Evolutionary conservation across 2,113 vertebrate species (phyloP), one percentile per base, ranked within the genome.

Genomic region (Psittacula cyanocephala): DNA sequence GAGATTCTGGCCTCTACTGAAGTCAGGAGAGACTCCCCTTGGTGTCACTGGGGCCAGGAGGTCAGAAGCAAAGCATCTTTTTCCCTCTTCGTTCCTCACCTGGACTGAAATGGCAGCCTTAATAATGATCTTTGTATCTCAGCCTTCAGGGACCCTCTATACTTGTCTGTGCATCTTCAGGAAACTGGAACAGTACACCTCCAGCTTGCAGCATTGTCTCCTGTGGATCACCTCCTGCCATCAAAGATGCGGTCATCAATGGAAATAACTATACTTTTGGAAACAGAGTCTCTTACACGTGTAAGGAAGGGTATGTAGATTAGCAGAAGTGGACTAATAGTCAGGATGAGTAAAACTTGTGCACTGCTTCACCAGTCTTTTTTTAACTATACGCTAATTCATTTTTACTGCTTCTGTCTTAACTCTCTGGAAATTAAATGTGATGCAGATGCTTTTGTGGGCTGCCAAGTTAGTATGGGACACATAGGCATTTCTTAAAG

Each of bases 301-400:
- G 99, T 97, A 99, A 99, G 97, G 98, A 99, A 98, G 99, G 99
- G 99, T 99, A 98, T 97, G 98, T 98, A 84, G 25, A 55, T 63
- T 65, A 81, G 60, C 24, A 22, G 22, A 74, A 23, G 55, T 74
- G 33, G 17, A 69, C 31, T 69, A 39, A 41, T 31, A 33, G 12
- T 59, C 44, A 50, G 39, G 33, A 78, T 0, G 0, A 65, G 46
- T 67, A 29, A 77, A 80, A 83, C 7, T 13, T 25, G 9, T 60
- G 33, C 22, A 7, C 39, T 81, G 11, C 65, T 84, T 69, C 29
- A 46, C n/a, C 31, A 39, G 28, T 80, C 41, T 19, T 80, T 46
- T 46, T 63, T 2, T 88, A 81, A 43, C 5, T 68, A 29, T 33
- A 65, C 27, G 11, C 6, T 35, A 16, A 33, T 35, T 78, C 2